phyloP scores from a whole-genome alignment of 2,113 vertebrate species.

The Gymnocephalus cernua region DNA sequence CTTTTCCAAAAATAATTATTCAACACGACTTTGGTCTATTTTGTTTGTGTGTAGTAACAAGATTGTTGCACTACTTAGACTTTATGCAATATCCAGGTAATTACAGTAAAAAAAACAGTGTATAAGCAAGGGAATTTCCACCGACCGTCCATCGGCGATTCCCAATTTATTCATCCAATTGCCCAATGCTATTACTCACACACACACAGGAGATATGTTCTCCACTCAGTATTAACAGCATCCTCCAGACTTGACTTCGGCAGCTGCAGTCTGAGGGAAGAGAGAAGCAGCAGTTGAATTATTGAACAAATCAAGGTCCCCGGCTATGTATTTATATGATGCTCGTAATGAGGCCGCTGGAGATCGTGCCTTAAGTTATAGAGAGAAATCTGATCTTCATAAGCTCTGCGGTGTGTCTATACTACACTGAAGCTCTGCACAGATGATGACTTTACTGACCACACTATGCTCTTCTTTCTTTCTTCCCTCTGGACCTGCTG shows the following conservation, averaged over 20 bases:
- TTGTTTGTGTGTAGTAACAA: neutral
- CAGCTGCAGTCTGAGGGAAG: slow-evolving; percentile 18
- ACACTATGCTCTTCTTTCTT: neutral
- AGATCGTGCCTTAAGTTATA: slow-evolving; percentile 37
- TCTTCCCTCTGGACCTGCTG: slow-evolving; percentile 1
- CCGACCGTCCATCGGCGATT: neutral
- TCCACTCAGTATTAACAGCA: slow-evolving; percentile 25
- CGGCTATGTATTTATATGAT: slow-evolving; percentile 66
- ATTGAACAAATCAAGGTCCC: slow-evolving; percentile 69
- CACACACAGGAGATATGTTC: slow-evolving; percentile 29
- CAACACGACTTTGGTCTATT: too few species aligned
- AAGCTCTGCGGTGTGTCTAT: slow-evolving; percentile 14
- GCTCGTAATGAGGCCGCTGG: slow-evolving; percentile 71
- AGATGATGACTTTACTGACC: slow-evolving; percentile 42
- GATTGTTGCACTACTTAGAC: neutral
- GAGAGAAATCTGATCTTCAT: slow-evolving; percentile 26
- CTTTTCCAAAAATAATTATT: too few species aligned
- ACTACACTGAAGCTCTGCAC: neutral
- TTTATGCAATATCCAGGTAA: too few species aligned
- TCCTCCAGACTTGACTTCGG: slow-evolving; percentile 51
- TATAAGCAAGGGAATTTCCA: neutral
- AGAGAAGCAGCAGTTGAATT: slow-evolving; percentile 56
- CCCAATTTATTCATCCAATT: slow-evolving; percentile 35
- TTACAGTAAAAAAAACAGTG: neutral
- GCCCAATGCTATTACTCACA: slow-evolving; percentile 7